Evolutionary conservation across 1,140 invertebrate genomes (phyloP).

Genomic region (Hylaeus volcanicus): DNA sequence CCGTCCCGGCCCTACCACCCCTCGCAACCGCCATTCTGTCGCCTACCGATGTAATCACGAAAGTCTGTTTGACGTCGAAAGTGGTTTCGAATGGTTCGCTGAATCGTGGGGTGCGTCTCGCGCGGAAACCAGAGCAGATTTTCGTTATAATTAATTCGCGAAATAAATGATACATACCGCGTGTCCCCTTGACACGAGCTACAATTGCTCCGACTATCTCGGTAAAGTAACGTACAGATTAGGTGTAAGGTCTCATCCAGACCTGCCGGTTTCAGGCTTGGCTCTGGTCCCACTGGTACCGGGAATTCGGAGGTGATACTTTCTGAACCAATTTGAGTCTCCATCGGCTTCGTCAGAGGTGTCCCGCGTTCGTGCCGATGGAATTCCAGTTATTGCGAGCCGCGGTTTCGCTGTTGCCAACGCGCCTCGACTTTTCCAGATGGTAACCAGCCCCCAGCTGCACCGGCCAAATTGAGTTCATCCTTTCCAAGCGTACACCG

Average conservation of each 20-base stretch:
- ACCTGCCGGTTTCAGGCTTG: not conserved
- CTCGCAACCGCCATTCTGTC: not conserved
- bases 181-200: no score
- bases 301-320: not conserved
- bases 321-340: not conserved
- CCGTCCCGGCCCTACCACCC: no score
- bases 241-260: not conserved
- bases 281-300: not conserved
- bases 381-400: constrained; percentile 34
- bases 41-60: not conserved
- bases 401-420: constrained; percentile 9
- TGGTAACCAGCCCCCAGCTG: constrained; percentile 42
- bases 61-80: constrained; percentile 20
- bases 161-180: not conserved
- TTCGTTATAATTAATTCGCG: constrained; percentile 6
- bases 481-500: constrained; percentile 47
- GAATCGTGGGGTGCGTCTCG: not conserved
- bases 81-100: constrained; percentile 4
- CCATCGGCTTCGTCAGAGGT: not conserved
- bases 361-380: no score
- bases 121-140: not conserved
- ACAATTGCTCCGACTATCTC: no score
- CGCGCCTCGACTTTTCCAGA: constrained; percentile 32
- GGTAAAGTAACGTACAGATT: no score
- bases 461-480: constrained; percentile 57